Conservation (phyloP, 2,797 vertebrate species). For the Pangasius mekongensis region DNA sequence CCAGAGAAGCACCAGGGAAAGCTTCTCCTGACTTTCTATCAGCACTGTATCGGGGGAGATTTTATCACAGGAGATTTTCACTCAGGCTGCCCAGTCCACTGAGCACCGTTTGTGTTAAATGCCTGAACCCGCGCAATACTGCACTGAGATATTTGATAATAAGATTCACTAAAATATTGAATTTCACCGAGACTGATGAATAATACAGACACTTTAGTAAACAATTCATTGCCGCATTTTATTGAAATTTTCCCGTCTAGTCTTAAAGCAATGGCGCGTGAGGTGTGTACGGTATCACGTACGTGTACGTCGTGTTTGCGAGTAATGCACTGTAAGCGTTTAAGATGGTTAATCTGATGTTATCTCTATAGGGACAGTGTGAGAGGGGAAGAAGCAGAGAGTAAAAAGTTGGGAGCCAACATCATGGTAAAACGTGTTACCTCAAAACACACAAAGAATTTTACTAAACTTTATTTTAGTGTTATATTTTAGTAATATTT, state of each 20-base stretch:
- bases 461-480: background rate
- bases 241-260: background rate
- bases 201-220: background rate
- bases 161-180: no score
- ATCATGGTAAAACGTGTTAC: conserved; percentile 69
- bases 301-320: background rate
- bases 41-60: background rate
- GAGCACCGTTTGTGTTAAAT: background rate
- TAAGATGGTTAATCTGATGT: conserved; percentile 1
- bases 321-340: background rate
- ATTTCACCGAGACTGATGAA: background rate
- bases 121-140: background rate
- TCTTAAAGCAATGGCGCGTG: background rate
- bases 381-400: conserved; percentile 97
- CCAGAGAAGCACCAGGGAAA: background rate
- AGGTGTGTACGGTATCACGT: background rate
- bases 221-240: background rate
- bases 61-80: background rate
- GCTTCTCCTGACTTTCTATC: background rate
- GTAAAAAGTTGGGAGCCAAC: conserved; percentile 96
- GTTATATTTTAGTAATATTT: background rate
- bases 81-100: background rate
- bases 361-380: conserved; percentile 86
- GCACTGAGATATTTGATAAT: background rate
- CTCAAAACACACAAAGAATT: background rate